Percentiles rank a stretch among this genome's conserved stretches.
Evolutionary conservation across 2,888 invertebrate species (phyloP).

Genomic region (Ophion ellenae): DNA sequence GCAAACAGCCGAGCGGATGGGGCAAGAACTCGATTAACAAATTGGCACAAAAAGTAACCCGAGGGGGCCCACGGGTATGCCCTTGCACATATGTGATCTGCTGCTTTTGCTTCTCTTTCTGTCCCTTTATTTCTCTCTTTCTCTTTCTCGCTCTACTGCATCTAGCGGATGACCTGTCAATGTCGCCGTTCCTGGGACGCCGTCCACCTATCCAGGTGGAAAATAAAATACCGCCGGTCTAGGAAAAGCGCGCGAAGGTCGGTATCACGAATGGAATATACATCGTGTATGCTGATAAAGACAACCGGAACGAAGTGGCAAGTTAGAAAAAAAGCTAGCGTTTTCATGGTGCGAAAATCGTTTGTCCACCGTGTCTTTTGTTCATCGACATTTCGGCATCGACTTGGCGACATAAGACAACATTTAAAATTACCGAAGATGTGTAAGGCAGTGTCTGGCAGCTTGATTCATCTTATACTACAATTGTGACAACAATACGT

Average conservation of each 20-base stretch:
- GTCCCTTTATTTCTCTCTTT: constrained; percentile 49
- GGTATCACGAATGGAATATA: constrained; percentile 31
- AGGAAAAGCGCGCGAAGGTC: constrained; percentile 55
- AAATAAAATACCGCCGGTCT: constrained; percentile 48
- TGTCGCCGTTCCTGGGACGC: constrained; percentile 34
- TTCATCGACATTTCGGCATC: background rate
- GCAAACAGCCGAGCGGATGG: constrained; percentile 37
- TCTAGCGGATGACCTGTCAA: constrained; percentile 48
- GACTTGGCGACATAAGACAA: background rate
- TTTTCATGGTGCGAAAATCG: background rate
- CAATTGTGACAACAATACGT: too few species aligned
- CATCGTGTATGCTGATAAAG: background rate
- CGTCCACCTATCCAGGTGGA: constrained; percentile 51
- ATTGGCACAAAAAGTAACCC: constrained; percentile 80
- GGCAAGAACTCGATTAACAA: constrained; percentile 77
- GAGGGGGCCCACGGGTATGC: constrained; percentile 59
- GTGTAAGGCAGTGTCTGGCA: background rate
- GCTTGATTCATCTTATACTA: background rate
- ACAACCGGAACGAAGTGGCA: background rate
- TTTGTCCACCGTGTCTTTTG: background rate
- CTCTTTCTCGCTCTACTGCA: constrained; percentile 46
- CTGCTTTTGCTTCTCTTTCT: constrained; percentile 62
- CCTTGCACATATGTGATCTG: constrained; percentile 56
- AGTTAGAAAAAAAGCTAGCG: background rate
- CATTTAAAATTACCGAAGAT: background rate